Evolutionary conservation across 2,888 invertebrate genomes (phyloP), one percentile per base, ranked within the genome.

Genomic region (Arge pagana): DNA sequence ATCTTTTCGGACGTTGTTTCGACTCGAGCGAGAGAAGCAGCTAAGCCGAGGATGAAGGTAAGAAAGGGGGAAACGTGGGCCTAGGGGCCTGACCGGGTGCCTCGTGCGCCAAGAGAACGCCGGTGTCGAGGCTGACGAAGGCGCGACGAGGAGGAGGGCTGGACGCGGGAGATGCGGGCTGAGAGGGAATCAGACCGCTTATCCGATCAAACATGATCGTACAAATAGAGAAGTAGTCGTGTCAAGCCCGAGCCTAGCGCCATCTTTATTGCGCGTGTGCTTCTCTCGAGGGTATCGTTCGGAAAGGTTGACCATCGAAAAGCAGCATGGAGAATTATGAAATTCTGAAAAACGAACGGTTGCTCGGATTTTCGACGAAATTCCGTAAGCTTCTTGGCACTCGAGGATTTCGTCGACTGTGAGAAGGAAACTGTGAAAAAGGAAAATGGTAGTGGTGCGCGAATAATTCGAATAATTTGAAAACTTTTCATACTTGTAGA

Each of bases 131-230:
- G 28, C 50, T 40, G 24, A 48, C 45, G 43, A 26, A 21, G 42
- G 30, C 39, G 40, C 28, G 37, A 51, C 21, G 26, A 31, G 51
- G 55, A 48, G 50, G 53, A 48, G 26, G 39, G n/a, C n/a, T n/a
- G n/a, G n/a, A n/a, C n/a, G n/a, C 33, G 18, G 39, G 21, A 19
- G 39, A 28, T 13, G 48, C 18, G 39, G 51, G 53, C 54, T 50
- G 42, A 42, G 53, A 55, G 50, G 52, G 54, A 58, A 45, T 45
- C 54, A 52, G 57, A 54, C 56, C 58, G 60, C 57, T 58, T 57
- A 60, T 60, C 60, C 60, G 60, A 60, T 60, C 60, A 60, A 60
- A 60, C 60, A 58, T 53, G 58, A 59, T 60, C 58, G 57, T 60
- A 60, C 58, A 60, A 60, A 60, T 60, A 60, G 60, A 60, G 60